Conservation (phyloP, 1,140 invertebrate species). For the Drosophila aff. region DNA sequence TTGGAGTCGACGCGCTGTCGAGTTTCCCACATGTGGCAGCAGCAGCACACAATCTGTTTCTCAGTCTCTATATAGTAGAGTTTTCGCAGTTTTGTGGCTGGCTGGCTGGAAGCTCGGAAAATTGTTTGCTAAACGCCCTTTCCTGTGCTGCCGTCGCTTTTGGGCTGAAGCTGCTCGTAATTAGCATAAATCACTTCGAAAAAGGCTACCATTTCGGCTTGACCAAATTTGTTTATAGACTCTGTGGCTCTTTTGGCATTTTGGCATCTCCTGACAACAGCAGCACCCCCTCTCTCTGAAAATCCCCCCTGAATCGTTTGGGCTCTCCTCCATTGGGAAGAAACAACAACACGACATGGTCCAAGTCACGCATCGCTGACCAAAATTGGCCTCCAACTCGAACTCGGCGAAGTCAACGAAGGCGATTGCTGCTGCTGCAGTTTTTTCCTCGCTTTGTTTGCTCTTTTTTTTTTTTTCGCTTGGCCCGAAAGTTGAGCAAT, state of each 20-base stretch:
- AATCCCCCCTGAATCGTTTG: conserved; percentile 8
- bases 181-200: conserved; percentile 83
- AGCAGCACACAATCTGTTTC: conserved; percentile 34
- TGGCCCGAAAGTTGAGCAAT: conserved; percentile 69
- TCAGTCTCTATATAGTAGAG: conserved; percentile 3
- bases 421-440: conserved; percentile 41
- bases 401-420: conserved; percentile 30
- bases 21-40: conserved; percentile 51
- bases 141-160: conserved; percentile 65
- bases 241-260: conserved; percentile 77
- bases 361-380: conserved; percentile 82
- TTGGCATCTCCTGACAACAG: conserved; percentile 71
- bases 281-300: conserved; percentile 2
- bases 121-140: conserved; percentile 81
- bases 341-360: conserved; percentile 68
- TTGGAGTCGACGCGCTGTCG: conserved; percentile 45
- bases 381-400: conserved; percentile 71
- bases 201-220: conserved; percentile 81
- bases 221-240: conserved; percentile 83
- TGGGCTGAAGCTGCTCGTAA: conserved; percentile 72
- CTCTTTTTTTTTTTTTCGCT: conserved; percentile 46
- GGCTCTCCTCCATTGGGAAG: conserved; percentile 19
- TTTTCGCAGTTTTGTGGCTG: conserved; percentile 17
- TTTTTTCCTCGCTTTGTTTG: conserved; percentile 29
- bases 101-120: conserved; percentile 54